These are phyloP conservation scores for Rutpela maculata DNA, from an alignment of 2,888 invertebrate genomes.

Conservation along the genomic window DNA sequence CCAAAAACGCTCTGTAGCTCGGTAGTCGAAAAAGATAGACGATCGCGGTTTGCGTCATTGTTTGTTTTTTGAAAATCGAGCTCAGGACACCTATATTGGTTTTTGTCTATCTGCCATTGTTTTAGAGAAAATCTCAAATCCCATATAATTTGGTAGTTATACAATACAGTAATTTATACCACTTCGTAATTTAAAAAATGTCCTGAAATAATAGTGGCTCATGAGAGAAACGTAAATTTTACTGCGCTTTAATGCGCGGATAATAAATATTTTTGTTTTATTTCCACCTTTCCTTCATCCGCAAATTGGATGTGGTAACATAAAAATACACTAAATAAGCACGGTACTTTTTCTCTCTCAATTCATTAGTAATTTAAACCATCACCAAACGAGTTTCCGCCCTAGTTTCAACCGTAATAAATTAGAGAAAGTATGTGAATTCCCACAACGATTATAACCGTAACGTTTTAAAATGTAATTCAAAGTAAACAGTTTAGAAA, in stretches of 20 bases:
- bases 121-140: too few relatives aligned
- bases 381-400: constrained; percentile 22
- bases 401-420: constrained; percentile 22
- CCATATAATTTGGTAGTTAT: too few relatives aligned
- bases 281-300: not conserved
- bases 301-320: constrained; percentile 8
- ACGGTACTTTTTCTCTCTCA: constrained; percentile 22
- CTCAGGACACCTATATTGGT: too few relatives aligned
- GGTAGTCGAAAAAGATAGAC: too few relatives aligned
- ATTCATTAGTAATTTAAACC: constrained; percentile 29
- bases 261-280: constrained; percentile 4
- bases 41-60: too few relatives aligned
- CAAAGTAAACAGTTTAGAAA: constrained; percentile 26
- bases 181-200: too few relatives aligned
- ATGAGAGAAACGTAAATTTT: not conserved
- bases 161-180: too few relatives aligned
- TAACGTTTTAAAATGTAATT: constrained; percentile 27
- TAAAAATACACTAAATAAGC: constrained; percentile 25
- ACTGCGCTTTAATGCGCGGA: not conserved
- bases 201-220: not conserved
- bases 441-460: constrained; percentile 27
- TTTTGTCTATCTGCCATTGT: too few relatives aligned
- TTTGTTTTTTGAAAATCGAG: too few relatives aligned
- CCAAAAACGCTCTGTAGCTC: too few relatives aligned
- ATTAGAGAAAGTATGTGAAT: constrained; percentile 12